phyloP scores from a whole-genome alignment of 2,888 invertebrate genomes.

The Eudasyphora cyanicolor region DNA sequence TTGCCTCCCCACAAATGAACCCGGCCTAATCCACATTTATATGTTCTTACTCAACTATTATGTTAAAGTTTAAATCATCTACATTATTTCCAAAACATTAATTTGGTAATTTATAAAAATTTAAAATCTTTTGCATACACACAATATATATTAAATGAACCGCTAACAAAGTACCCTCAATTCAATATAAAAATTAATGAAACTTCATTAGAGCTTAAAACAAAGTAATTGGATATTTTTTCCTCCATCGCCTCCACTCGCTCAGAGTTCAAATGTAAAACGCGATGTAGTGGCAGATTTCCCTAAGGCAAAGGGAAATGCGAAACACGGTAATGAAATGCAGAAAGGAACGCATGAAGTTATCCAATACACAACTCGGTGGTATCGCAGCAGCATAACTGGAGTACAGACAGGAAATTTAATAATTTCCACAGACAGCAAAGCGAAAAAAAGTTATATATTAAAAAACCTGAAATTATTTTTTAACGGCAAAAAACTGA shows the following conservation, averaged over 20 bases:
- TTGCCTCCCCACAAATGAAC: too few species aligned
- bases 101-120: neutral
- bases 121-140: neutral
- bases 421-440: too few species aligned
- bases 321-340: neutral
- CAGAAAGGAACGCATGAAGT: neutral
- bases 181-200: conserved; percentile 30
- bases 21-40: too few species aligned
- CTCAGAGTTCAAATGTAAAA: neutral
- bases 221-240: neutral
- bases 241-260: neutral
- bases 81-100: too few species aligned
- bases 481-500: too few species aligned
- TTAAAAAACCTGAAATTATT: too few species aligned
- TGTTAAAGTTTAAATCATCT: too few species aligned
- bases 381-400: neutral
- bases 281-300: too few species aligned
- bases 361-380: neutral
- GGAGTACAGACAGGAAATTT: too few species aligned
- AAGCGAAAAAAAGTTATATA: too few species aligned
- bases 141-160: neutral
- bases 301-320: too few species aligned
- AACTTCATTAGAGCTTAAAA: neutral
- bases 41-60: too few species aligned
- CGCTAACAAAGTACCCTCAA: neutral